Evolutionary conservation across 2,113 vertebrate species (phyloP), one percentile per base, ranked within the genome.

Genomic region (Salvelinus sp.): DNA sequence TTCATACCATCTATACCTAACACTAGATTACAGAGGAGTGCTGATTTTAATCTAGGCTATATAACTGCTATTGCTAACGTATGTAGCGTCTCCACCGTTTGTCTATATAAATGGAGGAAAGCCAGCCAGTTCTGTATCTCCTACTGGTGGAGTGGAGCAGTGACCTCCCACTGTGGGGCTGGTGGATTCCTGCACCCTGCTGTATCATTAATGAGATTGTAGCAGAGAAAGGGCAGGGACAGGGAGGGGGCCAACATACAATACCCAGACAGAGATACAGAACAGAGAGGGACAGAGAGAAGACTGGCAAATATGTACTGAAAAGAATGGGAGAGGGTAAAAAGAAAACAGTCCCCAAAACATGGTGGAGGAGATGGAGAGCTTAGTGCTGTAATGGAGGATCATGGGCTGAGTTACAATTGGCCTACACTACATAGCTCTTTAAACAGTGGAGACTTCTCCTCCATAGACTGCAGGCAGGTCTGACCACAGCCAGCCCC

Each of bases 141-240:
- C 20, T 20, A 57, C 54, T 23, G 62, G 20, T 22, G 62, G 23
- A 64, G 62, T n/a, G 48, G 76, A 54, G 47, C 65, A 44, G 27
- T 72, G 50, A 30, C 64, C 28, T 54, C 74, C 74, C 74, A 62
- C 67, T 22, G 74, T 22, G 74, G 79, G 75, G 54, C 60, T 14
- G 27, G 63, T 79, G 76, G 72, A 75, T 82, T 76, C 74, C 79
- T 62, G 67, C 68, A 78, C 57, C 69, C 20, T 28, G 14, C 16
- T 84, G 77, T 65, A 79, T 82, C 71, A 79, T 81, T 79, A 76
- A 84, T 75, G 71, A 74, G 68, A 69, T 44, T 74, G 38, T 28
- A 18, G 18, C 50, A 44, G 64, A 6, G 33, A 50, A 47, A 22
- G 27, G 30, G 4, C 7, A 22, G 64, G 27, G 64, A 64, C 62